Base-by-base conservation (phyloP, 2,113 vertebrate genomes). In the Ammospiza caudacuta region DNA sequence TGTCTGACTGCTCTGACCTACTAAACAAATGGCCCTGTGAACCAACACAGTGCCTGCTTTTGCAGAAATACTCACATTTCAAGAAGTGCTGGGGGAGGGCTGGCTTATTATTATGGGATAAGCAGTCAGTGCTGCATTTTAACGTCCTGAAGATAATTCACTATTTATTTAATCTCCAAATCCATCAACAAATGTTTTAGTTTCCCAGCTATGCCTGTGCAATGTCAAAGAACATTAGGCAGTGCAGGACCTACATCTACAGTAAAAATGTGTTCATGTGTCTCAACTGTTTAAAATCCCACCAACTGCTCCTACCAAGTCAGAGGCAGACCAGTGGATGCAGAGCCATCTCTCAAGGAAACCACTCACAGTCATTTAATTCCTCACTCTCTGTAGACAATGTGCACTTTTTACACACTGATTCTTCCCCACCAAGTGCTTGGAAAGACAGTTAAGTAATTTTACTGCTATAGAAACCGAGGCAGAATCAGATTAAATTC, bases 111-210 rank as follows among this genome's bases (percentile, higher is more conserved):
- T 55, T 90, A 77, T 69, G 68, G 68, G 52, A 13, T 69, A 88
- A 68, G 43, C 64, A 82, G n/a, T 70, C 80, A 37, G 11, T 57
- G 54, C 83, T 92, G 72, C 52, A 57, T 86, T 94, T 89, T 78
- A 91, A 93, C 83, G 29, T 92, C 81, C 94, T 87, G 63, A 70
- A 85, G 78, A 90, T 70, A 94, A 72, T 89, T 92, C 83, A 76
- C 77, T 92, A 90, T 96, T 95, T 96, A 94, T 96, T 97, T 94
- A 95, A 96, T 92, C 89, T 94, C 89, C 63, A 73, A 88, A 93
- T 85, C 89, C 67, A 91, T 94, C 95, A 96, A 91, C 83, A 95
- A 94, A 85, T 89, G 55, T 92, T 96, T 93, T 87, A 55, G 78
- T 96, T 96, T 87, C 58, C 80, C 1, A 0, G 33, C 49, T 58